Evolutionary conservation across 2,113 vertebrate species (phyloP).

Genomic region (Python bivittatus): DNA sequence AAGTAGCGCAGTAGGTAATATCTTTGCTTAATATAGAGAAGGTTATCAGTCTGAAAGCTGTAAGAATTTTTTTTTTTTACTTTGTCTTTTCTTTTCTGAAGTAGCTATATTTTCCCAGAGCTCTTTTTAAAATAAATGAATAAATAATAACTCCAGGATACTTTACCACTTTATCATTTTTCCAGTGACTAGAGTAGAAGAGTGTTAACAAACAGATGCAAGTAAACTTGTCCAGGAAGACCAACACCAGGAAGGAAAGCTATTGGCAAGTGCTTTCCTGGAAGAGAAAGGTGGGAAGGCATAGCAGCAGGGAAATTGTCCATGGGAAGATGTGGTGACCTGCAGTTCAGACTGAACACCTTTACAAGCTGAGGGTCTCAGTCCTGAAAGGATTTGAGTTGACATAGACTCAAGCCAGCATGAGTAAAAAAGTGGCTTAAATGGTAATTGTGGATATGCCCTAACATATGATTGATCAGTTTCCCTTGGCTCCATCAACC

Average conservation of each 20-base stretch:
- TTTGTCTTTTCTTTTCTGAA: neutral
- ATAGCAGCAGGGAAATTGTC: too few relatives aligned
- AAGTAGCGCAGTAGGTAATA: neutral
- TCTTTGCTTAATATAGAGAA: neutral
- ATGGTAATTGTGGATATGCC: neutral
- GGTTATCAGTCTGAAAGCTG: neutral
- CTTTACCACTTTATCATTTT: neutral
- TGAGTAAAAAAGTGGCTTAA: neutral
- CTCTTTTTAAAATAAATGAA: neutral
- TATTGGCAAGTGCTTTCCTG: neutral
- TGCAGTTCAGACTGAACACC: neutral
- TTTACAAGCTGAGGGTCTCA: neutral
- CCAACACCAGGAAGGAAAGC: neutral
- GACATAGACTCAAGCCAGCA: neutral
- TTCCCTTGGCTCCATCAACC: neutral
- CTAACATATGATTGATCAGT: neutral
- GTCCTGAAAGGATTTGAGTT: neutral
- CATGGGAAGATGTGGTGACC: too few relatives aligned
- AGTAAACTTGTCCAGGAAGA: neutral
- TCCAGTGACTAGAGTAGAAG: neutral
- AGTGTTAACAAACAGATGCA: neutral
- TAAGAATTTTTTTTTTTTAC: neutral
- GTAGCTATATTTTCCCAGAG: neutral
- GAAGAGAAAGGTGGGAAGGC: neutral
- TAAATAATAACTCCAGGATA: neutral